phyloP scores from a whole-genome alignment of 2,797 vertebrate species.

The Cheirogaleus major region DNA sequence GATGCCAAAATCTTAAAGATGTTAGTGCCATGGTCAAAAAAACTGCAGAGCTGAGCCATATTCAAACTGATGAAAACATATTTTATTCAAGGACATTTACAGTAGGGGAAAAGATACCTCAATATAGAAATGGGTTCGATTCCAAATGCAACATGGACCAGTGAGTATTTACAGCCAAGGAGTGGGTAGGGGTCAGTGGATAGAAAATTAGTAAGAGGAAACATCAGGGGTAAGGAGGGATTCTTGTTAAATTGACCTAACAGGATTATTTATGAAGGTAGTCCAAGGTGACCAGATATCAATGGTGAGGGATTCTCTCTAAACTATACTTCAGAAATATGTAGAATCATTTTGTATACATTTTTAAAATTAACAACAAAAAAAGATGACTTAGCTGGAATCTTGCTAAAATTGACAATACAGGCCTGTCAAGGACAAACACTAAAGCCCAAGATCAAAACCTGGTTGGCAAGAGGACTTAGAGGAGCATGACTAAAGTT shows the following conservation, averaged over 20 bases:
- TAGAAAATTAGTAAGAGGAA: background rate
- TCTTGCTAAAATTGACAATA: background rate
- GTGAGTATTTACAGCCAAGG: background rate
- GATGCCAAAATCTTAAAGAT: conserved; percentile 21
- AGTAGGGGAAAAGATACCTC: background rate
- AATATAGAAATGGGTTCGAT: background rate
- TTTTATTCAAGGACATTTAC: background rate
- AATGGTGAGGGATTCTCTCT: background rate
- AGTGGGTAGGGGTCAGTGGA: background rate
- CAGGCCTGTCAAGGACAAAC: background rate
- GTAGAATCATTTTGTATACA: background rate
- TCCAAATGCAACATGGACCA: background rate
- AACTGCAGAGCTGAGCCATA: background rate
- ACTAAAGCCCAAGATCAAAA: background rate
- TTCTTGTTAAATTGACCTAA: background rate
- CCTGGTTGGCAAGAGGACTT: background rate
- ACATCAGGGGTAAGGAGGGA: background rate
- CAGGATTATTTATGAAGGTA: background rate
- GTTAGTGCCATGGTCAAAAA: background rate
- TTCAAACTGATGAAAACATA: background rate
- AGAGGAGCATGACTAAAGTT: background rate
- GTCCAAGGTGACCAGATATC: background rate
- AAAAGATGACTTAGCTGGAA: background rate
- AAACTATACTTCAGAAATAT: background rate
- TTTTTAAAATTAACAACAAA: background rate